phyloP scores from a whole-genome alignment of 2,888 invertebrate genomes.

The Subacronicta megacephala region DNA sequence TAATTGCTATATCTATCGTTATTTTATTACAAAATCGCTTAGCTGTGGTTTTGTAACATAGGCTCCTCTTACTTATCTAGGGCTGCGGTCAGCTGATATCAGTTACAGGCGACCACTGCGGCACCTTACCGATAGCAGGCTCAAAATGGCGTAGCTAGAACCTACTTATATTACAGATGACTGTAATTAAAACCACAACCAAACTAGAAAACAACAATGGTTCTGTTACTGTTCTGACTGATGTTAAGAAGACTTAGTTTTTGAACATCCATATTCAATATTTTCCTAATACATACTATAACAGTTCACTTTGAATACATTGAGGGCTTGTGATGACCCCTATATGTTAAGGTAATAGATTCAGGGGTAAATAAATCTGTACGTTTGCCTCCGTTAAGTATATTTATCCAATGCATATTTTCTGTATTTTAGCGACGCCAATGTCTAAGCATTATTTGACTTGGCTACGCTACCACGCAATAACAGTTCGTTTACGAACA shows the following conservation, averaged over 20 bases:
- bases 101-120: constrained; percentile 53
- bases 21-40: constrained; percentile 30
- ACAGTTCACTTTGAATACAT: neutral
- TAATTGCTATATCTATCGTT: constrained; percentile 13
- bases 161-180: constrained; percentile 35
- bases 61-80: constrained; percentile 45
- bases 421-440: neutral
- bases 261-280: no score
- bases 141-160: constrained; percentile 25
- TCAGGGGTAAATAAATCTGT: neutral
- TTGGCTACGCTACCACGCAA: constrained; percentile 29
- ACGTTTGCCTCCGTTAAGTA: constrained; percentile 7
- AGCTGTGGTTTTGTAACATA: constrained; percentile 37
- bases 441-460: constrained; percentile 36
- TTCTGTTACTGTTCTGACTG: constrained; percentile 13
- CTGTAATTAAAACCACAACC: constrained; percentile 24
- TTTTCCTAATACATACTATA: no score
- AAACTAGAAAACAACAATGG: constrained; percentile 8
- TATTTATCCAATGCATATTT: no score
- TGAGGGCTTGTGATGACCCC: neutral
- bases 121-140: constrained; percentile 33
- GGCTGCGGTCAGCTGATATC: constrained; percentile 65
- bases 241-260: constrained; percentile 1
- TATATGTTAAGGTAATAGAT: neutral
- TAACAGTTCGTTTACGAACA: constrained; percentile 30